Evolutionary conservation across 2,797 vertebrate species (phyloP).

Genomic region (Lepus townsendii): DNA sequence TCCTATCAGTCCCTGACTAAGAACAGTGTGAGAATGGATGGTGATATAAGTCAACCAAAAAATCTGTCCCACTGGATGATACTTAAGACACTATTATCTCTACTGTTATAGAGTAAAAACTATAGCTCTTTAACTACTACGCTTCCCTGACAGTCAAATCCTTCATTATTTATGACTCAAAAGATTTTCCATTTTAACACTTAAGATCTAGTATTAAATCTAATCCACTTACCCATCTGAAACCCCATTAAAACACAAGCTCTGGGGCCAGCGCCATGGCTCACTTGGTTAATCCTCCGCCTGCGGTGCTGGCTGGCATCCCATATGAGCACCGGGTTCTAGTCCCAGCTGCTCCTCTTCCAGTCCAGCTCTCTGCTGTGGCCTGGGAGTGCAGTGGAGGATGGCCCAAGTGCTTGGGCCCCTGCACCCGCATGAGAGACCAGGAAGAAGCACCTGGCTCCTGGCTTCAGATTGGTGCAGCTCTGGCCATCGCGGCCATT

Average conservation of each 20-base stretch:
- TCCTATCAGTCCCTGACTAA: background rate
- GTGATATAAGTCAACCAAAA: background rate
- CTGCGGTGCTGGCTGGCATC: no score
- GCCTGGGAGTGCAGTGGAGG: no score
- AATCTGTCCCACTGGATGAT: background rate
- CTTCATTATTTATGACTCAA: no score
- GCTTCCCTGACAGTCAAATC: background rate
- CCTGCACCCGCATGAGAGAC: no score
- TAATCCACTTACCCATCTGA: constrained; percentile 29
- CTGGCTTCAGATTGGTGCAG: no score
- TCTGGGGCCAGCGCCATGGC: background rate
- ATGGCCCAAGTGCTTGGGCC: no score
- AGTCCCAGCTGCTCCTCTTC: no score
- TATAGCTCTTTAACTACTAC: background rate
- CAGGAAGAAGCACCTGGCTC: no score
- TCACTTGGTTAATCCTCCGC: no score
- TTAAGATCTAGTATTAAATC: constrained; percentile 18
- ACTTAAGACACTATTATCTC: background rate
- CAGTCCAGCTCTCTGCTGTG: no score
- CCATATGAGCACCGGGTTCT: no score
- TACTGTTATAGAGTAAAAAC: background rate
- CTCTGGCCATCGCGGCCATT: no score
- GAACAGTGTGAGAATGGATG: background rate
- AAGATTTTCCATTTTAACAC: constrained; percentile 2
- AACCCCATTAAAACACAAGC: constrained; percentile 16